A percentile compares a stretch with the other conserved stretches of the same genome.
Conservation (phyloP, 2,797 vertebrate genomes). For the Threskiornis aethiopicus region DNA sequence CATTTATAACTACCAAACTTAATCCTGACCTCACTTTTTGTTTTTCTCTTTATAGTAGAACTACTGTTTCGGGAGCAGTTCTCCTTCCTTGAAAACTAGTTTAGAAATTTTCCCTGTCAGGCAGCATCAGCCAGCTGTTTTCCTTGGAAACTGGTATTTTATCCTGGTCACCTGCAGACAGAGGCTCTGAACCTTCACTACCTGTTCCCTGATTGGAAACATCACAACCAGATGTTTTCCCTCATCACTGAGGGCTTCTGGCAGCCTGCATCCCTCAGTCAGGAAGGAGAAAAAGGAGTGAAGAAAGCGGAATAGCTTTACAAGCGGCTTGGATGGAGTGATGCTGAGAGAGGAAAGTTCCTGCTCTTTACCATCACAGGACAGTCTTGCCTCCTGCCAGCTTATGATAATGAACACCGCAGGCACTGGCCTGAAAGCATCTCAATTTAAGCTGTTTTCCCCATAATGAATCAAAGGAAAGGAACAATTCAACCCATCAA, state of each 20-base stretch:
- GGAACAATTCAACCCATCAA: background rate
- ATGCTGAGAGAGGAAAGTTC: background rate
- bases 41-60: background rate
- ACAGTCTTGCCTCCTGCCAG: background rate
- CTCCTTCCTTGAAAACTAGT: background rate
- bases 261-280: fast-evolving
- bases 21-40: background rate
- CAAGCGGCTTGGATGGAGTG: background rate
- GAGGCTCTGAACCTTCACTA: background rate
- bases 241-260: background rate
- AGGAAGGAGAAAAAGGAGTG: background rate
- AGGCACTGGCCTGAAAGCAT: background rate
- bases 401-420: background rate
- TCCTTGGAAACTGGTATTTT: background rate
- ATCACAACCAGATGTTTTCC: background rate
- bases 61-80: background rate
- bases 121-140: background rate
- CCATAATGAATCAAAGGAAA: background rate
- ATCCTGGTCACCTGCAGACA: background rate
- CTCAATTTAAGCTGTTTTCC: background rate
- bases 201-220: background rate
- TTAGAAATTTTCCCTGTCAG: background rate
- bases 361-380: background rate
- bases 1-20: background rate
- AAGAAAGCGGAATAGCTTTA: background rate